Evolutionary conservation across 2,797 vertebrate species (phyloP).

Genomic region (Myotis pilosus): DNA sequence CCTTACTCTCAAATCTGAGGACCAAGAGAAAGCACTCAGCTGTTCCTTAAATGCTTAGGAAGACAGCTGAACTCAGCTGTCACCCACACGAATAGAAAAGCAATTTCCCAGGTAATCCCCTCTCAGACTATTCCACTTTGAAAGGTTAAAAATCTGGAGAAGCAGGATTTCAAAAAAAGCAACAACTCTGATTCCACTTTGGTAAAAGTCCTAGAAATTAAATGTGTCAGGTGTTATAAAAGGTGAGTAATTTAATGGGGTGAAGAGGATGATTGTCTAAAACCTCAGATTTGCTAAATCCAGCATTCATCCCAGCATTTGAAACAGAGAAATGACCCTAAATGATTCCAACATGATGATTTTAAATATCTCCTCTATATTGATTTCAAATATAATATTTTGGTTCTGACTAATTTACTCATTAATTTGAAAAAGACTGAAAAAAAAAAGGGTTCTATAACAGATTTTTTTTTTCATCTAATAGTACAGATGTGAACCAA

Average conservation of each 20-base stretch:
- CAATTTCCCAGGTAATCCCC: constrained; percentile 71
- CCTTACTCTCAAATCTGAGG: constrained; percentile 34
- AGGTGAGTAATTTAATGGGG: background rate
- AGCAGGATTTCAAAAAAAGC: background rate
- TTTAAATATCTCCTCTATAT: background rate
- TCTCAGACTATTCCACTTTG: background rate
- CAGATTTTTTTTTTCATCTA: background rate
- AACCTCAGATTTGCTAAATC: background rate
- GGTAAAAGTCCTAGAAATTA: background rate
- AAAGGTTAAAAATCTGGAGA: constrained; percentile 35
- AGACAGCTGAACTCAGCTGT: constrained; percentile 80
- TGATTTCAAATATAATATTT: background rate
- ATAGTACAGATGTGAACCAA: background rate
- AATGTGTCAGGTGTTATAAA: background rate
- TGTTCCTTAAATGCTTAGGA: constrained; percentile 62
- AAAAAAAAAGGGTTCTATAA: background rate
- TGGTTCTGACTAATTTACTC: background rate
- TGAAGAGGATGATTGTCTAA: background rate
- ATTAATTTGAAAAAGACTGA: background rate
- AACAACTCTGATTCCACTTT: constrained; percentile 33
- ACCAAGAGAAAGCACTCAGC: constrained; percentile 69
- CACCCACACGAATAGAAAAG: constrained; percentile 67
- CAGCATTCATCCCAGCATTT: background rate
- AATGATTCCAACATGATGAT: background rate
- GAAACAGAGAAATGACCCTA: background rate